Conservation (phyloP, 2,888 invertebrate genomes). For the Drosophila meridionalis region DNA sequence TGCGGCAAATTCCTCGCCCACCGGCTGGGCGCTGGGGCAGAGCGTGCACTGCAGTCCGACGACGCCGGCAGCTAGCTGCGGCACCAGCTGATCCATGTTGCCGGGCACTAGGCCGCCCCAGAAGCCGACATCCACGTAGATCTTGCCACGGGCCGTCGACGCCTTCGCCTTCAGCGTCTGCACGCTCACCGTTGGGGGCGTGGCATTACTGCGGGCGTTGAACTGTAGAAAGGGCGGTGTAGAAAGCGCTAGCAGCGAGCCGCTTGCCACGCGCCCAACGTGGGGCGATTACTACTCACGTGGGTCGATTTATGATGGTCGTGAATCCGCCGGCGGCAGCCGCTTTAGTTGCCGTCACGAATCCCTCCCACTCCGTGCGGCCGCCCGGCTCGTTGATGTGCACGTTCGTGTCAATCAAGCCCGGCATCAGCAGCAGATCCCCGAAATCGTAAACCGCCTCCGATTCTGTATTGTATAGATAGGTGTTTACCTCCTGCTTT, state of each 20-base stretch:
- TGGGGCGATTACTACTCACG: conserved; percentile 84
- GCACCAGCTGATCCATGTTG: conserved; percentile 86
- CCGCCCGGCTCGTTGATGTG: conserved; percentile 91
- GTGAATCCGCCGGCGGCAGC: conserved; percentile 91
- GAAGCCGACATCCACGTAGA: conserved; percentile 90
- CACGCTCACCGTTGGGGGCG: conserved; percentile 89
- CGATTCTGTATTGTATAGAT: conserved; percentile 85
- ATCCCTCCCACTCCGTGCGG: conserved; percentile 90
- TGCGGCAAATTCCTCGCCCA: conserved; percentile 87
- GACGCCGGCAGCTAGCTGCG: conserved; percentile 88
- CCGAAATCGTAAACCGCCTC: conserved; percentile 87
- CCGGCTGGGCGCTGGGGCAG: conserved; percentile 88
- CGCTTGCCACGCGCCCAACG: conserved; percentile 1
- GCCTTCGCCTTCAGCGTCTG: conserved; percentile 88
- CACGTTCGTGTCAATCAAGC: conserved; percentile 90
- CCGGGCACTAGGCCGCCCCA: conserved; percentile 92
- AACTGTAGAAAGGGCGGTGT: conserved; percentile 15
- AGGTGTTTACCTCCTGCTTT: conserved; percentile 85
- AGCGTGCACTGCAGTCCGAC: conserved; percentile 91
- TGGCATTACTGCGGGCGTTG: conserved; percentile 87
- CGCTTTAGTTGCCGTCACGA: conserved; percentile 89
- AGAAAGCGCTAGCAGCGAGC: background rate
- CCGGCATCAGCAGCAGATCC: conserved; percentile 88
- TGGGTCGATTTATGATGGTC: conserved; percentile 90
- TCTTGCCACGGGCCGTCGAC: conserved; percentile 86